These are phyloP conservation scores for Serilophus lunatus DNA, from an alignment of 2,113 vertebrate genomes.

Conservation along the genomic window DNA sequence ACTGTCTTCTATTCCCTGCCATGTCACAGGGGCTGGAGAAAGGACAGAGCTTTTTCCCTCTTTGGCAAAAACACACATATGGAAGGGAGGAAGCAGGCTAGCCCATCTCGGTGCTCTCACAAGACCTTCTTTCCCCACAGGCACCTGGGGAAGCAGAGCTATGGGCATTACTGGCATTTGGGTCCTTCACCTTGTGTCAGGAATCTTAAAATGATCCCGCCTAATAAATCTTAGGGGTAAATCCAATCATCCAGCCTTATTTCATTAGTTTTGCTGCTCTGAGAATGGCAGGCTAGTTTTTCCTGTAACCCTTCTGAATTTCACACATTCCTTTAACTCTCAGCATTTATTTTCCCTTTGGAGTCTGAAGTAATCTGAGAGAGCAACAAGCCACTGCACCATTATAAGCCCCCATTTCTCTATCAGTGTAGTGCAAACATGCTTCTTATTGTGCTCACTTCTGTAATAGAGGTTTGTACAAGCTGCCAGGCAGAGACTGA, in stretches of 20 bases:
- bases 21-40: neutral
- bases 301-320: constrained; percentile 35
- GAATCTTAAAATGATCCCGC: neutral
- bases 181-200: neutral
- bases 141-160: neutral
- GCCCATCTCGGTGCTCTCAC: neutral
- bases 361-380: constrained; percentile 54
- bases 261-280: constrained; percentile 35
- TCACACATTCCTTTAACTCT: constrained; percentile 50
- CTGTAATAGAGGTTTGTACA: constrained; percentile 6
- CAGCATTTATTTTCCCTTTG: constrained; percentile 39
- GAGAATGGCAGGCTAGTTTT: constrained; percentile 25
- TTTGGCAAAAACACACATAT: neutral
- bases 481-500: neutral
- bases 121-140: neutral
- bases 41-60: neutral
- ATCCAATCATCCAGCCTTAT: neutral
- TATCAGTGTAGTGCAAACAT: neutral
- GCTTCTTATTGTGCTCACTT: neutral
- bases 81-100: neutral
- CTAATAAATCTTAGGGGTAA: neutral
- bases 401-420: constrained; percentile 16
- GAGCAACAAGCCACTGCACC: neutral
- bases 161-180: neutral
- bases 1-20: neutral